Evolutionary conservation across 2,797 vertebrate species (phyloP).

Genomic region (Urocyon cinereoargenteus): DNA sequence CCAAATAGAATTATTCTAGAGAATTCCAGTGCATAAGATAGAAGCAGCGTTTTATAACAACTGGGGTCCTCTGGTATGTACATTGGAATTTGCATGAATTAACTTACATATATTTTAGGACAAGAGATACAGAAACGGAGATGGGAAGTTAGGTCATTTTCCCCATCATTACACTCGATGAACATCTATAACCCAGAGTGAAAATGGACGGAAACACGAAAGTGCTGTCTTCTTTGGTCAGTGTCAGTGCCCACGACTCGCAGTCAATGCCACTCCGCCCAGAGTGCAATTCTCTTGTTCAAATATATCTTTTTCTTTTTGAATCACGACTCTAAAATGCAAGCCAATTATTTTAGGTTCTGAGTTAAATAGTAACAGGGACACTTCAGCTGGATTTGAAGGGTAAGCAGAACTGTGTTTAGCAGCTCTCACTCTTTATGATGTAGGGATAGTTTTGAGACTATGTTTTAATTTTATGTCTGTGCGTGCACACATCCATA

Average conservation of each 20-base stretch:
- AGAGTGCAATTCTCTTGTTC: neutral
- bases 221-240: neutral
- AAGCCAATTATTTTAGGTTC: neutral
- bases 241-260: neutral
- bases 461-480: neutral
- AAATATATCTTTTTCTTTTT: neutral
- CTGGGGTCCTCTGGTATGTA: neutral
- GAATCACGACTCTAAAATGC: neutral
- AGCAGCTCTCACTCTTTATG: neutral
- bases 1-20: neutral
- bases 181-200: neutral
- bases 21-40: neutral
- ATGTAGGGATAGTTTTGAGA: neutral
- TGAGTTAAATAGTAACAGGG: neutral
- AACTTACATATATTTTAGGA: neutral
- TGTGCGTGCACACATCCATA: neutral
- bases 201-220: neutral
- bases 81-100: slow-evolving; percentile 51
- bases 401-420: neutral
- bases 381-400: neutral
- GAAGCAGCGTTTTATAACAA: neutral
- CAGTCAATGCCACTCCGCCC: neutral
- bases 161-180: neutral
- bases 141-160: neutral
- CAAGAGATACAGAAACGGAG: slow-evolving; percentile 13